Evolutionary conservation across 2,888 invertebrate species (phyloP), one percentile per base, ranked within the genome.

Genomic region (Sarcophaga caerulescens): DNA sequence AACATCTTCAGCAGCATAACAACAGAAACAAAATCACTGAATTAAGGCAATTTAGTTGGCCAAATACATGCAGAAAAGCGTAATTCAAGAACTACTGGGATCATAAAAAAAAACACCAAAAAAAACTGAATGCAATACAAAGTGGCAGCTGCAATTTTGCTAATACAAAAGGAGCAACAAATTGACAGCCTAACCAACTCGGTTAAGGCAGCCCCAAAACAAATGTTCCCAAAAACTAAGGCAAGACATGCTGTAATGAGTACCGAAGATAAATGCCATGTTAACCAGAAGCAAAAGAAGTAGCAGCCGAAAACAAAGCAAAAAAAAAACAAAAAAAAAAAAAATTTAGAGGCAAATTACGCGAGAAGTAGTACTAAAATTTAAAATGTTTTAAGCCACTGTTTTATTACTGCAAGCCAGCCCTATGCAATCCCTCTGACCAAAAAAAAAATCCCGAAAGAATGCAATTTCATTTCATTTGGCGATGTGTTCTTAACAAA

Each of bases 121-220:
- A 25, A 25, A 25, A 82, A 85, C 87, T 89, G 85, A 90, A 87
- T 84, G 79, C 85, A 86, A 85, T 69, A 71, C 62, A 83, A 85
- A 87, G 90, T 88, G 88, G 91, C 91, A 91, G 91, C 91, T 91
- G 91, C 91, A 91, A 91, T 90, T 85, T 87, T 71, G 14, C 14
- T 17, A 52, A 52, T 4, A 52, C 14, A 52, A 52, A 52, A 52
- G 14, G 0, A 14, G 17, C 17, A 78, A 62, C 65, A 74, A 82
- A 76, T 82, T 81, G 85, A 87, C 87, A 84, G 84, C 81, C 82
- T 82, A 73, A 0, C 89, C 74, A 81, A 83, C 23, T 35, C 35
- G 47, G 89, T 90, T 89, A 77, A 70, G 69, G 76, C 85, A 85
- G 81, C 68, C 78, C 78, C 74, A 79, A 74, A 84, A 83, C 70